phyloP scores from a whole-genome alignment of 2,888 invertebrate species.

The Rhorus exstirpatorius region DNA sequence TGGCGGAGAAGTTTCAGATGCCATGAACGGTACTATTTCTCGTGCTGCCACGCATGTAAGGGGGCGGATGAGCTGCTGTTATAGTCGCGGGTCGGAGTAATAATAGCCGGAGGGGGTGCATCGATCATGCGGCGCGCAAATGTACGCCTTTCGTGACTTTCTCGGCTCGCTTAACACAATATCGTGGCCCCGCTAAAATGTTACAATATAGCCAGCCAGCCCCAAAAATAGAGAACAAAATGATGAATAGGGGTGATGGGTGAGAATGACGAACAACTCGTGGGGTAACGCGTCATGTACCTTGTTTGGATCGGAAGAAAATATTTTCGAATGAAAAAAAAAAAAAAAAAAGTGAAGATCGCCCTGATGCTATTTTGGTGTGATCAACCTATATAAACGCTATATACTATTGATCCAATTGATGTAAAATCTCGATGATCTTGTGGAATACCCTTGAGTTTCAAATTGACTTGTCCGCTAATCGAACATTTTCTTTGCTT shows the following conservation, averaged over 20 bases:
- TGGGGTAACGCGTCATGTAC: background rate
- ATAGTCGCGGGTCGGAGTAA: conserved; percentile 80
- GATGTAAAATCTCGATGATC: no score
- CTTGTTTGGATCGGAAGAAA: background rate
- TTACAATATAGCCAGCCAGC: conserved; percentile 6
- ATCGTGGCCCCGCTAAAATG: background rate
- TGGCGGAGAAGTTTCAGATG: conserved; percentile 47
- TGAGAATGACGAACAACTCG: background rate
- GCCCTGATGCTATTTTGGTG: no score
- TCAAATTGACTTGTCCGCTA: no score
- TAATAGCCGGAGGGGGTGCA: conserved; percentile 82
- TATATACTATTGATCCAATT: no score
- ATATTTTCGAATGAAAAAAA: no score
- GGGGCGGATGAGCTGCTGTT: conserved; percentile 70
- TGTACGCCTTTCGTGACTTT: conserved; percentile 63
- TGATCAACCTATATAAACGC: no score
- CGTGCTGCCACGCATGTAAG: conserved; percentile 55
- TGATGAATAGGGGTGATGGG: background rate
- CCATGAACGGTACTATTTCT: conserved; percentile 36
- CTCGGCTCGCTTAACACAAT: conserved; percentile 16
- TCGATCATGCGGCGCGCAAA: conserved; percentile 79
- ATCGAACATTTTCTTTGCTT: no score
- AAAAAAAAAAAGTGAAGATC: background rate
- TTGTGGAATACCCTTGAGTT: no score
- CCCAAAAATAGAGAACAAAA: conserved; percentile 9